phyloP scores from a whole-genome alignment of 2,888 invertebrate genomes.

The Meloe dianella region DNA sequence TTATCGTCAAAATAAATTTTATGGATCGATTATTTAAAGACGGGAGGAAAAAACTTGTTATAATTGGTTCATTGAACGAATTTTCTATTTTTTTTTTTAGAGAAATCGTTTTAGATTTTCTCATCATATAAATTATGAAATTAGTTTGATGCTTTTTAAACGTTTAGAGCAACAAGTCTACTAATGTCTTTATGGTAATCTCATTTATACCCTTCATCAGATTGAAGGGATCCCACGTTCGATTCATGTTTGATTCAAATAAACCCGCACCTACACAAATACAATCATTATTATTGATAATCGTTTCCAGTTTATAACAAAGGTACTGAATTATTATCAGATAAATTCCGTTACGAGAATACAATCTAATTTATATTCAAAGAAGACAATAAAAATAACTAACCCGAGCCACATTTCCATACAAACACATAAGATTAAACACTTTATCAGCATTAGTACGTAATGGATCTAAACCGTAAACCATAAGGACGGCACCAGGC shows the following conservation, averaged over 20 bases:
- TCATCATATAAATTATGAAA: background rate
- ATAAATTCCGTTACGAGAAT: background rate
- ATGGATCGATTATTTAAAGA: background rate
- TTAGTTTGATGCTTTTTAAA: background rate
- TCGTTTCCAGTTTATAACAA: background rate
- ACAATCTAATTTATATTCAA: background rate
- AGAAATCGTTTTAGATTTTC: no score
- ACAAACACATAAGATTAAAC: constrained; percentile 98
- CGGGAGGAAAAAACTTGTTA: background rate
- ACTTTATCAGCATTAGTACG: constrained; percentile 94
- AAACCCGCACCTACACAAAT: background rate
- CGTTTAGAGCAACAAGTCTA: constrained; percentile 9
- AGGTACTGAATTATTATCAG: background rate
- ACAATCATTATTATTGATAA: background rate
- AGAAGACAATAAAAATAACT: constrained; percentile 34
- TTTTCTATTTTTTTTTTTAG: background rate
- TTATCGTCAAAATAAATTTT: background rate
- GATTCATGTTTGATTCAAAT: background rate
- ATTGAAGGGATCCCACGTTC: background rate
- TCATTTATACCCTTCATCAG: background rate
- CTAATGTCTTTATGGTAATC: constrained; percentile 5
- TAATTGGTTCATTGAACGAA: background rate
- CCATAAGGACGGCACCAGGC: constrained; percentile 95
- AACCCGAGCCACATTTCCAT: constrained; percentile 97
- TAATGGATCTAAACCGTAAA: constrained; percentile 93